These are phyloP conservation scores for Drosophila murphyi DNA, from an alignment of 1,140 invertebrate genomes.

Conservation along the genomic window DNA sequence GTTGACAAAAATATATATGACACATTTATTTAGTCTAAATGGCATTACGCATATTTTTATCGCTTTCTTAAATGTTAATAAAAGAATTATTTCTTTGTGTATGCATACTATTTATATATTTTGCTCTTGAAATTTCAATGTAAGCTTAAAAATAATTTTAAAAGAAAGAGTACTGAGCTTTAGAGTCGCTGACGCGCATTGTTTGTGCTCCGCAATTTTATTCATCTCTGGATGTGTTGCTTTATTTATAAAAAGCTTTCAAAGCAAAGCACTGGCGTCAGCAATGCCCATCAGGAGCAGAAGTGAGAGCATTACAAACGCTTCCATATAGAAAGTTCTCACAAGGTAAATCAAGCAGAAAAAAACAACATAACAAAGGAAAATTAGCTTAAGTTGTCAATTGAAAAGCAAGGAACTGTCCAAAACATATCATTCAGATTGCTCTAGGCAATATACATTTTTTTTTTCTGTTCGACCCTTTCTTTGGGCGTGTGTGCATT, in stretches of 20 bases:
- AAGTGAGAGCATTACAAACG: conserved; percentile 14
- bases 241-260: no score
- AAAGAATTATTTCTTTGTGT: no score
- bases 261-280: conserved; percentile 42
- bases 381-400: conserved; percentile 56
- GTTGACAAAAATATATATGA: background rate
- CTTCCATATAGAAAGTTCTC: conserved; percentile 7
- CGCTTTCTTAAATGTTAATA: no score
- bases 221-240: no score
- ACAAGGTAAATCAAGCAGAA: conserved; percentile 67
- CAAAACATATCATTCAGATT: conserved; percentile 16
- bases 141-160: background rate
- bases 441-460: background rate
- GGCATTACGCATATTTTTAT: no score
- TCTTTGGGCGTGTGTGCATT: background rate
- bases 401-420: conserved; percentile 34
- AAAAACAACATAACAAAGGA: conserved; percentile 26
- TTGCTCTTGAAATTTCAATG: no score
- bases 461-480: conserved; percentile 7
- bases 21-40: no score
- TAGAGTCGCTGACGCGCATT: no score
- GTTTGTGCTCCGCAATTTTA: no score
- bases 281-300: conserved; percentile 26
- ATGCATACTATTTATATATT: no score
- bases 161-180: background rate